phyloP scores from a whole-genome alignment of 1,140 invertebrate genomes.

The Laupala kohalensis region DNA sequence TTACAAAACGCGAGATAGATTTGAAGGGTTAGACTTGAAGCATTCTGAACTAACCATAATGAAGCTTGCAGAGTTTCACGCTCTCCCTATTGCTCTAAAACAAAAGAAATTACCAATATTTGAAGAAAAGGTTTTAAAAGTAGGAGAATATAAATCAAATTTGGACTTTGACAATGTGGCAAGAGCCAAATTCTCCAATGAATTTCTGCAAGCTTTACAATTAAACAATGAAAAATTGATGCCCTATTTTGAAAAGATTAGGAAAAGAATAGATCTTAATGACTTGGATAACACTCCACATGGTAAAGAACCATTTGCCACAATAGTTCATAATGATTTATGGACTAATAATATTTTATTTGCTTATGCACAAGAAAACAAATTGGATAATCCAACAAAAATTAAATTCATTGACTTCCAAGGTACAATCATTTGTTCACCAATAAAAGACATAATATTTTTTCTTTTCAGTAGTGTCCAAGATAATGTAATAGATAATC shows the following conservation, averaged over 20 bases:
- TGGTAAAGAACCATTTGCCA: conserved; percentile 2
- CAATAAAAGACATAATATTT: conserved; percentile 3
- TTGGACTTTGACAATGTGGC: neutral
- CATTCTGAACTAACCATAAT: neutral
- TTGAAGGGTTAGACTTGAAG: neutral
- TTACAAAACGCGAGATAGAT: neutral
- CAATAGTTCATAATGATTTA: conserved; percentile 6
- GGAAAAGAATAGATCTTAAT: neutral
- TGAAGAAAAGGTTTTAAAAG: neutral
- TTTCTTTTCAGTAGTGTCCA: conserved; percentile 1
- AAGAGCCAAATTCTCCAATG: neutral
- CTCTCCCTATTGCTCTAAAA: neutral
- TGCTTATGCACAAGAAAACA: neutral
- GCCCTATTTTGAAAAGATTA: neutral
- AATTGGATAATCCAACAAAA: neutral
- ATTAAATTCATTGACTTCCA: conserved; percentile 9
- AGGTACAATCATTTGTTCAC: neutral
- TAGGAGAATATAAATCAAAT: neutral
- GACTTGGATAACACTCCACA: neutral
- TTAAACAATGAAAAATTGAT: neutral
- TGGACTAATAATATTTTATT: conserved; percentile 11
- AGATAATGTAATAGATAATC: neutral
- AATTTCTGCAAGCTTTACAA: neutral
- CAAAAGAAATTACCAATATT: neutral
- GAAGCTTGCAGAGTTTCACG: conserved; percentile 4